Conservation (phyloP, 2,797 vertebrate species). For the Agapornis canus region DNA sequence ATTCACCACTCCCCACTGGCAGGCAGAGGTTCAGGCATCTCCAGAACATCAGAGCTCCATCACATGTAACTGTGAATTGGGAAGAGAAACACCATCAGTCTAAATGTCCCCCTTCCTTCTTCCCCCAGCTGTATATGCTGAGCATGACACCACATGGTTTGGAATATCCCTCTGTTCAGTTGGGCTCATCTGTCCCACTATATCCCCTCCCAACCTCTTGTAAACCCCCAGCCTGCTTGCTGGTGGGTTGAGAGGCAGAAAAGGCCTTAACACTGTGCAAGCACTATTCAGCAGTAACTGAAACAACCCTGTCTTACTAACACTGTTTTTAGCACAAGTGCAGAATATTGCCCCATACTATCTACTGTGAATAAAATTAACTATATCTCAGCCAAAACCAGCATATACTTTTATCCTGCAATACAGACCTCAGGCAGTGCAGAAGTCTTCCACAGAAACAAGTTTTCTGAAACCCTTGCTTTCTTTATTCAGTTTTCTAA, state of each 20-base stretch:
- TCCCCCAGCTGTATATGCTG: not conserved
- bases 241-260: not conserved
- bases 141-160: not conserved
- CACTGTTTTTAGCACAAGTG: not conserved
- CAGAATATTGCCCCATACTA: not conserved
- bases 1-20: not conserved
- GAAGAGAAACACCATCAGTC: not conserved
- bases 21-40: not conserved
- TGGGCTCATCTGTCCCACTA: not conserved
- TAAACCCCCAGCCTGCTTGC: not conserved
- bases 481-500: not conserved
- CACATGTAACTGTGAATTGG: not conserved
- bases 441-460: not conserved
- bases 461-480: not conserved
- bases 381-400: not conserved
- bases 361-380: not conserved
- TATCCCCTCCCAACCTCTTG: not conserved
- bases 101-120: not conserved
- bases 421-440: not conserved
- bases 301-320: not conserved
- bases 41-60: not conserved
- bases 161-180: not conserved
- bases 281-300: not conserved
- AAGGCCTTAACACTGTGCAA: not conserved
- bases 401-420: not conserved